Evolutionary conservation across 1,140 invertebrate species (phyloP).

Genomic region (Lucilia sericata): DNA sequence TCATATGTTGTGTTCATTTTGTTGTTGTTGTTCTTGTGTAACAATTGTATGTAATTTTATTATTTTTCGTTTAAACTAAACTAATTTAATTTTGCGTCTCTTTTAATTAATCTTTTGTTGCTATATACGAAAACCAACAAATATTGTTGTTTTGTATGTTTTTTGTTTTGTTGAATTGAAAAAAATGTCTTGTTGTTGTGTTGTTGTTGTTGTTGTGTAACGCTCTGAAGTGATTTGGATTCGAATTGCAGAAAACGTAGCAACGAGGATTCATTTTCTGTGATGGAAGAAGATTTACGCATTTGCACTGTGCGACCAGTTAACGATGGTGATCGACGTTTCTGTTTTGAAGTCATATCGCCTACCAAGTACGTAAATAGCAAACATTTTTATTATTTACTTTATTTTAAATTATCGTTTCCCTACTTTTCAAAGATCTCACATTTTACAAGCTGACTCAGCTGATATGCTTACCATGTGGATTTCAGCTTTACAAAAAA

Average conservation of each 20-base stretch:
- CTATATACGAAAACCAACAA: not conserved
- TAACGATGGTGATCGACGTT: constrained; percentile 87
- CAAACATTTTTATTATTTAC: not conserved
- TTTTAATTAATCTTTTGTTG: constrained; percentile 33
- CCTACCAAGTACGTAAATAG: constrained; percentile 81
- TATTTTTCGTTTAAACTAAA: constrained; percentile 26
- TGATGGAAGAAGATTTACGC: constrained; percentile 96
- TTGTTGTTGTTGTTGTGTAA: constrained; percentile 50
- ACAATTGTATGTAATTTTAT: not conserved
- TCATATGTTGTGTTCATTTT: constrained; percentile 45
- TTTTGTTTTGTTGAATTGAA: constrained; percentile 34
- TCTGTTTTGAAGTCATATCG: constrained; percentile 97
- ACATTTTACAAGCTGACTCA: constrained; percentile 96
- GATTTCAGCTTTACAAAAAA: constrained; percentile 90
- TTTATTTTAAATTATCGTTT: not conserved
- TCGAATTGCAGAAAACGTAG: constrained; percentile 78
- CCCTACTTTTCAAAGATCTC: constrained; percentile 76
- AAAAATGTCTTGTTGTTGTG: constrained; percentile 26
- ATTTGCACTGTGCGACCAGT: constrained; percentile 93
- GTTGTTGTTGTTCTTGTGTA: constrained; percentile 24
- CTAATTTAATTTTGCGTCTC: constrained; percentile 1
- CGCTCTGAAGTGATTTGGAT: constrained; percentile 68
- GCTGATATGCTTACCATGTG: constrained; percentile 90
- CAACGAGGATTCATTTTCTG: constrained; percentile 85
- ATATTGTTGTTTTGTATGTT: constrained; percentile 34